Evolutionary conservation across 1,140 invertebrate genomes (phyloP).

Genomic region (Bombus terrestris): DNA sequence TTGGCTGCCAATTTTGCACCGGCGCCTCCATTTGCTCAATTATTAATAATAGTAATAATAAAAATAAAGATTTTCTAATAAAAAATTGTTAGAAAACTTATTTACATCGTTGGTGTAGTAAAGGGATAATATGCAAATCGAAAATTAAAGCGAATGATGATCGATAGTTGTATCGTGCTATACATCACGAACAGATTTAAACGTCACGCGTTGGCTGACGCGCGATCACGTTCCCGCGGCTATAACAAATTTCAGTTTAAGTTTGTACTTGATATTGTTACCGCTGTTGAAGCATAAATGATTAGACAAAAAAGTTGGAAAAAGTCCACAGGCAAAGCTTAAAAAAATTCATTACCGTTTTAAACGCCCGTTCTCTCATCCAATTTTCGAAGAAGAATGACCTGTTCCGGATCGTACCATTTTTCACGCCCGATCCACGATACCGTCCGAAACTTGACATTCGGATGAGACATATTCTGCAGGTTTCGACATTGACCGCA

Average conservation of each 20-base stretch:
- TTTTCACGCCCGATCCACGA: no score
- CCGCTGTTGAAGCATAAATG: not conserved
- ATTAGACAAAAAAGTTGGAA: not conserved
- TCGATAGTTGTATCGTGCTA: not conserved
- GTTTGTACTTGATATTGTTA: not conserved
- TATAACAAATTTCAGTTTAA: not conserved
- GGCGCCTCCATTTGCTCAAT: slow-evolving; percentile 75
- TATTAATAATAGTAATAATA: not conserved
- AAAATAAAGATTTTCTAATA: rapidly evolving
- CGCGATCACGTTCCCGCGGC: not conserved
- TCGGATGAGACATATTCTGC: not conserved
- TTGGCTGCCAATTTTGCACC: slow-evolving; percentile 81
- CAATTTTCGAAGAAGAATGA: not conserved
- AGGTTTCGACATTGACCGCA: not conserved
- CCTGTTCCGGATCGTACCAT: not conserved
- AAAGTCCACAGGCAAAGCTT: not conserved
- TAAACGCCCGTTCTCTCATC: no score
- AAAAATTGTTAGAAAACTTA: no score
- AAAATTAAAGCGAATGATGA: not conserved
- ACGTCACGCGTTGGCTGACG: not conserved
- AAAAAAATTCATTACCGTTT: not conserved
- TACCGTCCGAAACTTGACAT: not conserved
- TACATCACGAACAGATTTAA: not conserved
- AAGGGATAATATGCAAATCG: not conserved
- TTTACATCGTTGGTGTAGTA: no score